Percentiles rank a stretch among this genome's conserved stretches.
phyloP scores from a whole-genome alignment of 2,113 vertebrate genomes.

The Channa maculata region DNA sequence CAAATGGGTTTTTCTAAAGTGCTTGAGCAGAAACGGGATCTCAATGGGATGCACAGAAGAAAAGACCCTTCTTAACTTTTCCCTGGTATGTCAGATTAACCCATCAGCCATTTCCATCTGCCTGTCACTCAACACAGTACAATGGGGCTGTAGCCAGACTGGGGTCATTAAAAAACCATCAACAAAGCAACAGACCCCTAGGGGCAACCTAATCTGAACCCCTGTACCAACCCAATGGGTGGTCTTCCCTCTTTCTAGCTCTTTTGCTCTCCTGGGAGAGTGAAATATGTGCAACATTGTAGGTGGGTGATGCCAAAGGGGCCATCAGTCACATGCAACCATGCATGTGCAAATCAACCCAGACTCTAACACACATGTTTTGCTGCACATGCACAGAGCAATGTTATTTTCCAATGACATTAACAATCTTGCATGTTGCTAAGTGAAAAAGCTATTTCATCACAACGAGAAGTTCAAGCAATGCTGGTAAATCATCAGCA shows the following conservation, averaged over 20 bases:
- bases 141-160: conserved; percentile 67
- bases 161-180: conserved; percentile 76
- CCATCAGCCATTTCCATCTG: conserved; percentile 65
- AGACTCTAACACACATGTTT: conserved; percentile 1
- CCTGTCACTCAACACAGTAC: conserved; percentile 77
- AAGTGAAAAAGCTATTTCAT: conserved; percentile 54
- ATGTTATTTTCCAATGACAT: conserved; percentile 33
- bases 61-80: conserved; percentile 21
- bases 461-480: conserved; percentile 46
- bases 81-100: conserved; percentile 61
- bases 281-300: conserved; percentile 29
- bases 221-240: conserved; percentile 77
- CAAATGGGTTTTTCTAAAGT: not conserved
- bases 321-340: conserved; percentile 46
- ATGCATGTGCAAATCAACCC: conserved; percentile 26
- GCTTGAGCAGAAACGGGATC: conserved; percentile 34
- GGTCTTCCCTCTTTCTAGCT: conserved; percentile 55
- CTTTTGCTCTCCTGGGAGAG: not conserved
- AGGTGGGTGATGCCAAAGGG: conserved; percentile 26
- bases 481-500: conserved; percentile 57
- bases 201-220: conserved; percentile 78
- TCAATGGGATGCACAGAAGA: conserved; percentile 7
- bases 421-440: conserved; percentile 17
- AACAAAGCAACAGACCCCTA: conserved; percentile 75
- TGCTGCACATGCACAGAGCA: not conserved